These are phyloP conservation scores for Leptinotarsa lineolata DNA, from an alignment of 1,140 invertebrate genomes.

Conservation along the genomic window DNA sequence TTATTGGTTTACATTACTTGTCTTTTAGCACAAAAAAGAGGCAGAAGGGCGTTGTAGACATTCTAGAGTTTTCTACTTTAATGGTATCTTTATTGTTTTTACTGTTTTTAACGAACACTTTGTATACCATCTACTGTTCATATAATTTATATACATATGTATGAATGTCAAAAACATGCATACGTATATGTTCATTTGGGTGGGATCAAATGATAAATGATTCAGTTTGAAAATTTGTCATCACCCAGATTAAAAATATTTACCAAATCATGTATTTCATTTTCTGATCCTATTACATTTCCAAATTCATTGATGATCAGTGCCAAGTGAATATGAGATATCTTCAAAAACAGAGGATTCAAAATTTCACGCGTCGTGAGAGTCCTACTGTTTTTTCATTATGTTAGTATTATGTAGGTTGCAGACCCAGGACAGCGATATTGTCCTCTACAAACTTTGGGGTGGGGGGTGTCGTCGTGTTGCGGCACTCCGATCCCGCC, in stretches of 20 bases:
- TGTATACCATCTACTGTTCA: slow-evolving; percentile 46
- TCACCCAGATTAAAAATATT: slow-evolving; percentile 12
- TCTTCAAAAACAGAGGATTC: too few relatives aligned
- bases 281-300: neutral
- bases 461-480: too few relatives aligned
- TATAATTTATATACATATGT: slow-evolving; percentile 39
- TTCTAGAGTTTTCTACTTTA: slow-evolving; percentile 26
- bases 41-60: slow-evolving; percentile 35
- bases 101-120: slow-evolving; percentile 43
- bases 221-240: neutral
- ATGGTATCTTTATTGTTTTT: slow-evolving; percentile 24
- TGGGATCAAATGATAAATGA: neutral
- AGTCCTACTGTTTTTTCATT: too few relatives aligned
- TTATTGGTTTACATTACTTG: neutral
- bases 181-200: slow-evolving; percentile 12
- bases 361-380: too few relatives aligned
- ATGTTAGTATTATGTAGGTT: too few relatives aligned
- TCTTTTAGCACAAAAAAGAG: slow-evolving; percentile 22
- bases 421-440: too few relatives aligned
- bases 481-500: too few relatives aligned
- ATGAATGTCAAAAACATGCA: slow-evolving; percentile 12
- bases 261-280: neutral
- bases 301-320: too few relatives aligned
- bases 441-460: too few relatives aligned
- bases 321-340: too few relatives aligned